Conservation (phyloP, 2,888 invertebrate genomes). For the Beris chalybata region DNA sequence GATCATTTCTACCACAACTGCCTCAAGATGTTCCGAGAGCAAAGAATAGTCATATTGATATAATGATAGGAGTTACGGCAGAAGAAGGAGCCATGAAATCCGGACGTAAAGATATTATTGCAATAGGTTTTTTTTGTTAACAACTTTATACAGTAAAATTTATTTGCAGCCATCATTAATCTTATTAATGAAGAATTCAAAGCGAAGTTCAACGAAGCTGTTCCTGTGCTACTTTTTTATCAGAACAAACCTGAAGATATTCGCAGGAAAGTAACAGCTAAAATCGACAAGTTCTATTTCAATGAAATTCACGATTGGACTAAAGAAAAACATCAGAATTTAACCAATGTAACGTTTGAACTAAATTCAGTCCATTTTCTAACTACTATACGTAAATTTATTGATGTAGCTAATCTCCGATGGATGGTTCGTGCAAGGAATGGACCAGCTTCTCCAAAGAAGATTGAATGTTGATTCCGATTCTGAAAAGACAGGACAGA, state of each 20-base stretch:
- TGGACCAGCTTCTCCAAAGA: constrained; percentile 3
- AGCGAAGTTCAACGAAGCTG: constrained; percentile 6
- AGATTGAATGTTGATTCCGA: constrained; percentile 2
- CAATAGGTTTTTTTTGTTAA: background rate
- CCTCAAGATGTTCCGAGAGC: background rate
- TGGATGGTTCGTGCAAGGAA: constrained; percentile 2
- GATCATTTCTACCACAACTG: constrained; percentile 4
- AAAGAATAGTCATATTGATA: background rate
- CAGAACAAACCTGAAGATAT: constrained; percentile 13
- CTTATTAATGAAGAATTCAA: constrained; percentile 7
- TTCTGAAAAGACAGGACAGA: background rate
- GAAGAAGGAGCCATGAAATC: constrained; percentile 26
- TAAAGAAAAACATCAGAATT: constrained; percentile 13
- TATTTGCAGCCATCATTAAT: constrained; percentile 7
- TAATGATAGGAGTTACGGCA: constrained; percentile 22
- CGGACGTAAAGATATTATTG: constrained; percentile 4
- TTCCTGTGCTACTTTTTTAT: constrained; percentile 11
- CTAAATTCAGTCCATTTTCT: background rate
- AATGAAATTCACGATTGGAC: constrained; percentile 6
- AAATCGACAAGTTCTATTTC: constrained; percentile 17
- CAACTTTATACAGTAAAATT: background rate
- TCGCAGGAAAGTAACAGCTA: background rate
- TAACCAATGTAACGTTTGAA: constrained; percentile 9
- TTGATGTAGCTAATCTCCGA: constrained; percentile 17
- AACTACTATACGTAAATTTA: background rate